Percentiles rank a stretch among this genome's conserved stretches.
These are phyloP conservation scores for Trigoniulus corallinus DNA, from an alignment of 1,140 invertebrate genomes.

Conservation along the genomic window DNA sequence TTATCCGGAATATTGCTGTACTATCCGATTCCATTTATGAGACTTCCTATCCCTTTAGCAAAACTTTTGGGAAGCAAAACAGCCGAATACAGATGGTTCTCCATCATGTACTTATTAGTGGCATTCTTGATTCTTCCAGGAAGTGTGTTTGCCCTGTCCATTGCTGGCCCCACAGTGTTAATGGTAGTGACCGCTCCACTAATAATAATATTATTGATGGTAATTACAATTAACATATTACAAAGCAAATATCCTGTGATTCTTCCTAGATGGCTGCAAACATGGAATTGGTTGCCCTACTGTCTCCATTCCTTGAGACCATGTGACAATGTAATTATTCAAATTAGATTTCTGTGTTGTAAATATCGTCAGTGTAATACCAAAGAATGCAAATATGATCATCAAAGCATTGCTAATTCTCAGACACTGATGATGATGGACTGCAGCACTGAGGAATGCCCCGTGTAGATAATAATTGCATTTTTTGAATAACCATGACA, in stretches of 20 bases:
- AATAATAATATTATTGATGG: constrained; percentile 21
- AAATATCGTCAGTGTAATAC: no score
- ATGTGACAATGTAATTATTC: constrained; percentile 20
- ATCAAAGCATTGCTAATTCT: no score
- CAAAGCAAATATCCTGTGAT: constrained; percentile 25
- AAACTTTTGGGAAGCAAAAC: constrained; percentile 29
- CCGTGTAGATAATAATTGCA: neutral
- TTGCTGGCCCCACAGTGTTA: constrained; percentile 14
- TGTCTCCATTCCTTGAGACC: constrained; percentile 31
- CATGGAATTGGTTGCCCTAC: constrained; percentile 35
- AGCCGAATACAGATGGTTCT: constrained; percentile 37
- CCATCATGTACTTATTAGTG: constrained; percentile 32
- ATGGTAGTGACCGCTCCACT: constrained; percentile 4
- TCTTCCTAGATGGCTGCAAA: constrained; percentile 27
- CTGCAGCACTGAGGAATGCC: no score
- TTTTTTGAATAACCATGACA: neutral
- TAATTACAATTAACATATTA: constrained; percentile 24
- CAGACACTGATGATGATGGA: no score
- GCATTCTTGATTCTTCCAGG: constrained; percentile 34
- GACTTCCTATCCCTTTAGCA: constrained; percentile 32
- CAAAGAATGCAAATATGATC: no score
- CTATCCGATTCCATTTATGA: constrained; percentile 32
- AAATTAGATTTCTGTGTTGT: no score
- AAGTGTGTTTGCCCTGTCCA: constrained; percentile 28
- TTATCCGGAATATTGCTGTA: constrained; percentile 34